Base-by-base conservation (phyloP, 2,797 vertebrate species). In the Rousettus madagascariensis region DNA sequence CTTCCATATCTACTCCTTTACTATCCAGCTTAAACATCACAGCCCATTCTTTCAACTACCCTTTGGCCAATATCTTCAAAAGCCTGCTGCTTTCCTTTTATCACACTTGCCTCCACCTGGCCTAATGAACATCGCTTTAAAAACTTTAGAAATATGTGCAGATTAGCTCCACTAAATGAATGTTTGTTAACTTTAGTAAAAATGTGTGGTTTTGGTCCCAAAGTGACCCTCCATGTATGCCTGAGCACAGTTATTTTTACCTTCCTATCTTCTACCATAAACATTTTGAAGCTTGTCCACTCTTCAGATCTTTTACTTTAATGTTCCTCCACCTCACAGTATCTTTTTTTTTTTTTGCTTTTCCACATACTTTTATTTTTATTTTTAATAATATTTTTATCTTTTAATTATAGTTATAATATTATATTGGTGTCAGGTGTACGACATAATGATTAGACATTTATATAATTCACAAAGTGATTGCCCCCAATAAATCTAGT, bases 61-160 rank as follows among this genome's bases (percentile, higher is more conserved):
- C 26, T 43, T 51, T 66, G 28, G 4, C 38, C 16, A 41, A 4
- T 69, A 30, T n/a, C 38, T 49, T 88, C 80, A 71, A 51, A 88
- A 71, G 20, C 49, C 66, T 85, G 61, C 72, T 96, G 91, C 30
- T 82, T 91, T 65, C 20, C 10, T 68, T 88, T 96, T 15, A 79
- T 92, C 85, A 92, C 53, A 83, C 78, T 43, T 85, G 30, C 83
- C 84, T 65, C 85, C 75, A 95, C 46, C 59, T 94, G 61, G 68
- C 36, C 10, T 82, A 90, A 83, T 86, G 83, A 97, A 46, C 13
- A 53, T 24, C 0, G 0, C 51, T 74, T 85, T 6, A 68, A 55
- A 51, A 53, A 41, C 28, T 51, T 24, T 4, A 78, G 43, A 43
- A 77, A 86, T 61, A 17, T 16, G 30, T 71, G 2, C 28, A 51